These are phyloP conservation scores for Trachelus iudaicus DNA, from an alignment of 2,888 invertebrate species.

Conservation along the genomic window DNA sequence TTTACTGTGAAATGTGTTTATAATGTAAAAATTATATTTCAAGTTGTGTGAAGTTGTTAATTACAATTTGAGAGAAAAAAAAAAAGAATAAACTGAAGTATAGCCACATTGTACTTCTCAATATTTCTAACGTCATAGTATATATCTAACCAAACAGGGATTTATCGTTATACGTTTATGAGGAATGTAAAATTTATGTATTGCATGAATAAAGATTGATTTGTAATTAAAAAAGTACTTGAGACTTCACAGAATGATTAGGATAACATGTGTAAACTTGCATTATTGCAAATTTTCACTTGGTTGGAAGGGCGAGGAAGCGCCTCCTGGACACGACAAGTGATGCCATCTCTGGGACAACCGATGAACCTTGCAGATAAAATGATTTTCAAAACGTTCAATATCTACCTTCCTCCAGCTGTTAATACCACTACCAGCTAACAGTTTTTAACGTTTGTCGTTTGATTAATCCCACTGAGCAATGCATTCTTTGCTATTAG, in stretches of 20 bases:
- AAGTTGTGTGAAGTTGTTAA: too few species aligned
- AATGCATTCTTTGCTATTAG: neutral
- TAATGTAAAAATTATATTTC: neutral
- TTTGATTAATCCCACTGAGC: neutral
- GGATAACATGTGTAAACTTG: neutral
- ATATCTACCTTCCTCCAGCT: neutral
- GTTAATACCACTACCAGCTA: neutral
- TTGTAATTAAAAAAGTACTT: neutral
- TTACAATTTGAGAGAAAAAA: too few species aligned
- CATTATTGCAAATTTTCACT: too few species aligned
- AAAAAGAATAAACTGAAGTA: neutral
- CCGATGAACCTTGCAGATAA: too few species aligned
- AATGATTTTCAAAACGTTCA: too few species aligned
- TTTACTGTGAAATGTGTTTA: neutral
- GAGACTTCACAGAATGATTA: neutral
- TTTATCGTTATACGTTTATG: neutral
- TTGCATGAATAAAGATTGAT: neutral
- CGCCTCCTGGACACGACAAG: too few species aligned
- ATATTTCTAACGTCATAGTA: neutral
- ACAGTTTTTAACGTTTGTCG: neutral
- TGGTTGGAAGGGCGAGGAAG: too few species aligned
- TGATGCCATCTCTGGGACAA: too few species aligned
- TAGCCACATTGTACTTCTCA: neutral
- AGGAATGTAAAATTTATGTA: neutral
- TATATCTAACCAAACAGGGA: neutral